phyloP scores from a whole-genome alignment of 2,888 invertebrate species.

The Plusia festucae region DNA sequence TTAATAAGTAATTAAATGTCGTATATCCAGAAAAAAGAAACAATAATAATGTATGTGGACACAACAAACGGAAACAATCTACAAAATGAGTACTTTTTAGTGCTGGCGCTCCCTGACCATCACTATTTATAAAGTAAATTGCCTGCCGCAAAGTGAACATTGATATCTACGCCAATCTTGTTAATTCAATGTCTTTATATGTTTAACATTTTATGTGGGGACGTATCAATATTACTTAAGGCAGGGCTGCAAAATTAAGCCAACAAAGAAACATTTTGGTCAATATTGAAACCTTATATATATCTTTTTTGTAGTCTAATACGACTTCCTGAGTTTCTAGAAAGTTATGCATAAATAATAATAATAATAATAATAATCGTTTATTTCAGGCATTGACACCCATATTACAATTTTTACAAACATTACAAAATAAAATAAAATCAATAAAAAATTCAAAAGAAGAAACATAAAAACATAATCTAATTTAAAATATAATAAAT shows the following conservation, averaged over 20 bases:
- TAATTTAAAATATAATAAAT: no score
- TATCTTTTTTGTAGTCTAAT: no score
- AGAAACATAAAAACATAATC: no score
- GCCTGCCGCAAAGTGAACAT: conserved; percentile 78
- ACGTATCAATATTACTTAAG: conserved; percentile 38
- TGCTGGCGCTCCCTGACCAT: conserved; percentile 79
- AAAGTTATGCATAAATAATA: no score
- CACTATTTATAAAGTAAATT: conserved; percentile 87
- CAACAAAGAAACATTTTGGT: not conserved
- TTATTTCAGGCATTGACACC: no score
- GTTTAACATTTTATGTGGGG: conserved; percentile 52
- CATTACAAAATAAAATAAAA: no score
- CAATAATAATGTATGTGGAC: conserved; percentile 55
- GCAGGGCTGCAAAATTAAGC: conserved; percentile 31
- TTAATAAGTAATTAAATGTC: no score
- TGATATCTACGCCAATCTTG: conserved; percentile 78
- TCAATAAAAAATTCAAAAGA: no score
- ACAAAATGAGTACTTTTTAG: conserved; percentile 82
- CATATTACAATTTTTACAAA: no score
- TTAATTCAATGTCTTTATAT: conserved; percentile 69
- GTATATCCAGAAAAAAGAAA: conserved; percentile 17
- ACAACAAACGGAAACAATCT: conserved; percentile 75
- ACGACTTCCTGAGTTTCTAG: no score
- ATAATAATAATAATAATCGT: no score
- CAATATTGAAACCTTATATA: no score